Evolutionary conservation across 1,140 invertebrate genomes (phyloP).

Genomic region (Harpegnathos saltator): DNA sequence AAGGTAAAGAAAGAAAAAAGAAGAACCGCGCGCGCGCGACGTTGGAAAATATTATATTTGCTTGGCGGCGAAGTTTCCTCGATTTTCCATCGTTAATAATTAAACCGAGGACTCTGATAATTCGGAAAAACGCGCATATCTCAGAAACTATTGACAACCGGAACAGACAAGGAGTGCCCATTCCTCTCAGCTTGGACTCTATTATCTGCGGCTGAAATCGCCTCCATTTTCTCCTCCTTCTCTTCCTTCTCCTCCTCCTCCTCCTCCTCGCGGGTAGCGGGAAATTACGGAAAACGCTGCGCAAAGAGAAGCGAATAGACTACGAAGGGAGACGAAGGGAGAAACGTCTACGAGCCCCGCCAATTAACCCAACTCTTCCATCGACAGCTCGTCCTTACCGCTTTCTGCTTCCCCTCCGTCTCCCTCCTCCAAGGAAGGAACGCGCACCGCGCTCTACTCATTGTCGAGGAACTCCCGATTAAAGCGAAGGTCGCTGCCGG

Average conservation of each 20-base stretch:
- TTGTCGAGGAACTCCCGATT: conserved; percentile 27
- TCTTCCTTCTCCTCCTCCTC: too few relatives aligned
- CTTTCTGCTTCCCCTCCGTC: conserved; percentile 1
- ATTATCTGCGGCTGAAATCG: conserved; percentile 40
- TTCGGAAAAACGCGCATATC: background rate
- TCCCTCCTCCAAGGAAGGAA: background rate
- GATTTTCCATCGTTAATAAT: too few relatives aligned
- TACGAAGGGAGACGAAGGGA: background rate
- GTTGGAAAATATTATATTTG: too few relatives aligned
- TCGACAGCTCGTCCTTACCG: conserved; percentile 48
- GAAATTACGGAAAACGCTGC: conserved; percentile 55
- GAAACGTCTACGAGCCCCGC: conserved; percentile 16
- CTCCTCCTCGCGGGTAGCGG: background rate
- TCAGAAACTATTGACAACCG: conserved; percentile 14
- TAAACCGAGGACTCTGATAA: too few relatives aligned
- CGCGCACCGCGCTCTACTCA: conserved; percentile 32
- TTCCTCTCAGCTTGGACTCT: conserved; percentile 25
- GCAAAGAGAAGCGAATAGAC: conserved; percentile 46
- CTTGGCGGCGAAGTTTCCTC: too few relatives aligned
- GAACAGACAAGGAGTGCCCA: background rate
- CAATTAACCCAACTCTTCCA: conserved; percentile 58
- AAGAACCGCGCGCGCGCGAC: too few relatives aligned
- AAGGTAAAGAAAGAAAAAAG: too few relatives aligned
- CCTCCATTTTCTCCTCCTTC: background rate
- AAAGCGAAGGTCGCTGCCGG: conserved; percentile 21